Evolutionary conservation across 2,888 invertebrate genomes (phyloP).

Genomic region (Rotaria socialis): DNA sequence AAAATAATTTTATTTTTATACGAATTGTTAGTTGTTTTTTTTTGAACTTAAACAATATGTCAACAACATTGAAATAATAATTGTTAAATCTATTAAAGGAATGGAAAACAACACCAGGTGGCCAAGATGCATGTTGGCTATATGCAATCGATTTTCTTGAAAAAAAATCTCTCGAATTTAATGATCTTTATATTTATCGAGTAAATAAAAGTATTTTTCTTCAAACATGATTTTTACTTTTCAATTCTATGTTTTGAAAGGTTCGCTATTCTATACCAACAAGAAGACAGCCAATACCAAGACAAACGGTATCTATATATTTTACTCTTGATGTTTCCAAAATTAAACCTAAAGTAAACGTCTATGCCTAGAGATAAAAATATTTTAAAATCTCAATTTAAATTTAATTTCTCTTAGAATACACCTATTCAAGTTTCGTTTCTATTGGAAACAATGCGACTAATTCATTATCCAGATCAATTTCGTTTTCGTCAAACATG

Average conservation of each 20-base stretch:
- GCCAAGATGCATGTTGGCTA: slow-evolving; percentile 56
- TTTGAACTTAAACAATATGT: too few relatives aligned
- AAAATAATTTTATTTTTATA: too few relatives aligned
- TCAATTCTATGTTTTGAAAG: neutral
- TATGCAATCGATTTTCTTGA: slow-evolving; percentile 58
- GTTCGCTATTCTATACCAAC: slow-evolving; percentile 60
- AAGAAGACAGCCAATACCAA: slow-evolving; percentile 57
- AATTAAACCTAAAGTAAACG: slow-evolving; percentile 40
- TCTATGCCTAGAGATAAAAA: neutral
- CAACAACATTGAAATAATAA: too few relatives aligned
- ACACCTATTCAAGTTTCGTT: slow-evolving; percentile 57
- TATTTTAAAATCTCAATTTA: neutral
- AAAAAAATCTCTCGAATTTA: slow-evolving; percentile 55
- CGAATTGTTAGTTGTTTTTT: too few relatives aligned
- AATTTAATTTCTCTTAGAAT: slow-evolving; percentile 51
- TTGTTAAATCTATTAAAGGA: neutral
- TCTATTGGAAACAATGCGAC: slow-evolving; percentile 58
- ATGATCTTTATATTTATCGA: slow-evolving; percentile 54
- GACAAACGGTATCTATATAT: slow-evolving; percentile 59
- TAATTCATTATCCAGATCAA: slow-evolving; percentile 59
- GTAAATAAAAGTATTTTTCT: neutral
- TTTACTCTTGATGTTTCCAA: slow-evolving; percentile 59
- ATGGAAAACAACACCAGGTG: neutral
- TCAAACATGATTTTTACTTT: neutral
- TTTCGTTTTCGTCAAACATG: slow-evolving; percentile 59